These are phyloP conservation scores for Anhinga anhinga DNA, from an alignment of 2,113 vertebrate species.

Conservation along the genomic window DNA sequence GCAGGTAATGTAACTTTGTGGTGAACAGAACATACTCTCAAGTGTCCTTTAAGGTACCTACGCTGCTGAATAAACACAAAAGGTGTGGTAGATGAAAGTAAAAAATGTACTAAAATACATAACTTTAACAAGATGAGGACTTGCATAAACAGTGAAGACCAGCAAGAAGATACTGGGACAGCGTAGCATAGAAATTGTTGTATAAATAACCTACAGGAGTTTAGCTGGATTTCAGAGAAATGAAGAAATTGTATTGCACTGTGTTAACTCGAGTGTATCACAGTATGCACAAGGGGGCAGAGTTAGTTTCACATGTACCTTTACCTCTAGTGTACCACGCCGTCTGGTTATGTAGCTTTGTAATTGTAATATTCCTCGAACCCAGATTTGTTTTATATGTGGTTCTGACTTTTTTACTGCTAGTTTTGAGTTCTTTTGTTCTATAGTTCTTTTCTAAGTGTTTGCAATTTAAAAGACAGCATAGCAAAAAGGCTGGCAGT, in stretches of 20 bases:
- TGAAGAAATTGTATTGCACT: neutral
- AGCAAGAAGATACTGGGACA: neutral
- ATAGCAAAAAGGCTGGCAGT: slow-evolving; percentile 16
- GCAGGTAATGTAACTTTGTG: neutral
- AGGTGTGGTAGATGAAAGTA: neutral
- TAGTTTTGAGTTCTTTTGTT: slow-evolving; percentile 32
- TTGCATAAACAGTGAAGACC: neutral
- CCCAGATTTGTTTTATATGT: neutral
- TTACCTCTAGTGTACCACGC: neutral
- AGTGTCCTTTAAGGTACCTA: neutral
- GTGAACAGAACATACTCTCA: neutral
- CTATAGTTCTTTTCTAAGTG: neutral
- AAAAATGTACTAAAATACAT: neutral
- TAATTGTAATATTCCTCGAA: neutral
- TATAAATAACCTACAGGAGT: neutral
- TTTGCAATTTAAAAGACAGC: slow-evolving; percentile 21
- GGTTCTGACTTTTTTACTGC: neutral
- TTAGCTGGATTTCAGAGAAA: neutral
- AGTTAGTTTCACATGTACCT: neutral
- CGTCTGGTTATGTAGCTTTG: neutral
- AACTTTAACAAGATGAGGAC: neutral
- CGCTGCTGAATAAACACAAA: neutral
- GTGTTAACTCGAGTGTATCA: neutral
- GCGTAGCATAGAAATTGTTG: neutral
- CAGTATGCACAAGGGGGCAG: slow-evolving; percentile 4